Base-by-base conservation (phyloP, 2,888 invertebrate species). In the Tenthredo distinguenda region DNA sequence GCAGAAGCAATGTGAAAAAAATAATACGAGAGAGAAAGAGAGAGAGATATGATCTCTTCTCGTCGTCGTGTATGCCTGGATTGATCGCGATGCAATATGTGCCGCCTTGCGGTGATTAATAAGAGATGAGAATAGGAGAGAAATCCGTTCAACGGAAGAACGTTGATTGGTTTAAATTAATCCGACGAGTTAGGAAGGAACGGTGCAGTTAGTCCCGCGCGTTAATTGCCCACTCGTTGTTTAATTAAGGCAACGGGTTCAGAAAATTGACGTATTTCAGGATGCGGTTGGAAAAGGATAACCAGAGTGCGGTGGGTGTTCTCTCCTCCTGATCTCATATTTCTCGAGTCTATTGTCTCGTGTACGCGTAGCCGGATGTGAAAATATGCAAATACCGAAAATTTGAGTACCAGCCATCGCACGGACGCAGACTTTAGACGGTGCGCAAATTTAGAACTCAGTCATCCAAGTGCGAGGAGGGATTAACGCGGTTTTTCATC, bases 151-250 rank as follows among this genome's bases (percentile, higher is more conserved):
- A 81, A 62, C 58, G 62, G 50, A 81, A 81, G 40, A 81, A 55
- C 55, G 77, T 50, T 77, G 77, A 77, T 77, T 77, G 77, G 34
- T 77, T 77, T 55, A 77, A 77, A 77, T 77, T 77, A 77, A 50
- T 77, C 77, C 12, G 26, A 68, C 6, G 40, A 77, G 77, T 43
- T 47, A 43, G 62, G 12, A 31, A 62, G 31, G 18, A 55, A 55
- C 50, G 77, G 10, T 77, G 55, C 55, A 77, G 55, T 77, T 77
- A 77, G 55, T 77, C 21, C 31, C 4, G 21, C 1, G 43, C 79
- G 1, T 15, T 81, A 81, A 81, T 81, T 81, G 62, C 50, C 50
- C 50, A 76, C 76, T 76, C 40, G 40, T 43, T 62, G 40, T 21
- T 58, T 55, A 58, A 79, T 79, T 34, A 62, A 40, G 9, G 2